Conservation (phyloP, 2,888 invertebrate genomes). For the Mesoligia furuncula region DNA sequence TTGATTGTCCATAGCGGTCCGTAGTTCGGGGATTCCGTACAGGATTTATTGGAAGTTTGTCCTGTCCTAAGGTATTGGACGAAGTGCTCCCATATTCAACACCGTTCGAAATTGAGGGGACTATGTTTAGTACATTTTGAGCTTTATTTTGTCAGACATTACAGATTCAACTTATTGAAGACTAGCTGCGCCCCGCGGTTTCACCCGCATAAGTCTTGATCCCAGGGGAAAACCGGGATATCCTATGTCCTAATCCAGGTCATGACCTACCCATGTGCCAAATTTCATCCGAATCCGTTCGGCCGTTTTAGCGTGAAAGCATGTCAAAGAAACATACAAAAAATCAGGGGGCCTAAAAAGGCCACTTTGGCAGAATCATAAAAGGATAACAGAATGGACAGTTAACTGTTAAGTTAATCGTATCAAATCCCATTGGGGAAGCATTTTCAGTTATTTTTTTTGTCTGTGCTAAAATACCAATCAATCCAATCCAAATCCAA, state of each 20-base stretch:
- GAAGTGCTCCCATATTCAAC: background rate
- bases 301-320: background rate
- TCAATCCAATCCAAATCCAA: no score
- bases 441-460: no score
- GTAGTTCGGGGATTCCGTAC: conserved; percentile 58
- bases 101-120: background rate
- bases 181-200: background rate
- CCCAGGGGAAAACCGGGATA: background rate
- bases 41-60: conserved; percentile 27
- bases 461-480: no score
- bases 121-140: no score
- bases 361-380: no score
- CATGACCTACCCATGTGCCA: background rate
- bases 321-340: background rate
- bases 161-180: background rate
- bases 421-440: no score
- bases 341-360: no score
- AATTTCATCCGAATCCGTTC: background rate
- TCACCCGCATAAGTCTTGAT: background rate
- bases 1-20: conserved; percentile 75
- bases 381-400: no score
- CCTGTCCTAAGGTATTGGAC: background rate
- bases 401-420: no score
- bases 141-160: background rate
- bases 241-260: background rate